Percentiles rank a stretch among this genome's conserved stretches.
These are phyloP conservation scores for Larimichthys polyactis DNA, from an alignment of 2,113 vertebrate genomes.

Conservation along the genomic window DNA sequence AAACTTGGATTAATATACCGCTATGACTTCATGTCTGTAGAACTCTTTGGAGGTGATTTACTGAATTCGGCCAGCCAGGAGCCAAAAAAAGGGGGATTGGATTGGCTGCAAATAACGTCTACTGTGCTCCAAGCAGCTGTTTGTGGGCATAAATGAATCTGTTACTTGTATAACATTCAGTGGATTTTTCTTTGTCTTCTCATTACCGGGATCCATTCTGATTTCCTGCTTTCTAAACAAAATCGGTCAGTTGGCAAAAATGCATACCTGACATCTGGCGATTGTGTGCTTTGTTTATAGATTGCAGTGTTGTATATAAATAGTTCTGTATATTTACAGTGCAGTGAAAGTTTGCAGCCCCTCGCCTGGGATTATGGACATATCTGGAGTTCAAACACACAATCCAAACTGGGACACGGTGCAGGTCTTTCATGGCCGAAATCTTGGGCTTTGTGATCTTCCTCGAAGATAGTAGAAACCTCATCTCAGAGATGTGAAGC, in stretches of 20 bases:
- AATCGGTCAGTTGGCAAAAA: constrained; percentile 38
- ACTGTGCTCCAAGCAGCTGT: constrained; percentile 47
- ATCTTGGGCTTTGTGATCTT: constrained; percentile 17
- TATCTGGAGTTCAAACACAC: constrained; percentile 48
- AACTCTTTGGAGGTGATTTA: constrained; percentile 37
- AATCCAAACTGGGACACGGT: constrained; percentile 21
- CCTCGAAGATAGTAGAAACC: constrained; percentile 4
- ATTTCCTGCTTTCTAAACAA: constrained; percentile 48
- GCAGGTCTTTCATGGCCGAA: constrained; percentile 30
- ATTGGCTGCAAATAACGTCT: constrained; percentile 32
- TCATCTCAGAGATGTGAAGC: constrained; percentile 35
- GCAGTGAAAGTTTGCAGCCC: constrained; percentile 56
- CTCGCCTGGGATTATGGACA: constrained; percentile 25
- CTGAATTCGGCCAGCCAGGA: constrained; percentile 34
- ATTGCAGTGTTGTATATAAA: constrained; percentile 55
- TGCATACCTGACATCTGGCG: constrained; percentile 53
- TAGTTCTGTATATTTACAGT: constrained; percentile 62
- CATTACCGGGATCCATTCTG: constrained; percentile 14
- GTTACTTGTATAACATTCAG: constrained; percentile 30
- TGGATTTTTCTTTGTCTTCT: constrained; percentile 34
- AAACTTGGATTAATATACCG: constrained; percentile 46
- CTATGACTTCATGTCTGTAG: constrained; percentile 67
- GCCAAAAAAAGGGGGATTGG: constrained; percentile 20
- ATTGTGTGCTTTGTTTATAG: constrained; percentile 44
- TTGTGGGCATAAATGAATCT: constrained; percentile 43